Base-by-base conservation (phyloP, 2,888 invertebrate species). In the Sacculina carcini region DNA sequence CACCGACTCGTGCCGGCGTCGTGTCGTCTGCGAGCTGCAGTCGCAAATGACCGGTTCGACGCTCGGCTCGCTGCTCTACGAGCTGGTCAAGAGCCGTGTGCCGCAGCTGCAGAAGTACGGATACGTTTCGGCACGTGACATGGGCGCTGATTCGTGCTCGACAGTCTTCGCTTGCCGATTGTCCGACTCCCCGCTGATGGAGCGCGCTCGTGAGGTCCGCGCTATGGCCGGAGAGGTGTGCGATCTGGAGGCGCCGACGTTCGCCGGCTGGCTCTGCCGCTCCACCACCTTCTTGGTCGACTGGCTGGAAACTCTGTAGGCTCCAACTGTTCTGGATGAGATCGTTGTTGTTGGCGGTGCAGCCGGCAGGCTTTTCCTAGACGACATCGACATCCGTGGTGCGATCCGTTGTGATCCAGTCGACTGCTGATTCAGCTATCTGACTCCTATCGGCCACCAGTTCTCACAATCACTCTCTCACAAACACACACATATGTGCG, bases 1-100 rank as follows among this genome's bases (percentile, higher is more conserved):
- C 44, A 44, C 44, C 3, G 16, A n/a, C 16, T 16, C 26, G 28
- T 44, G 44, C 44, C n/a, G 44, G 44, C 28, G 29, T 26, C 44
- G 44, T 16, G 16, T 44, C 28, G 28, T 28, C 44, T 44, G 44
- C 19, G 44, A 44, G 28, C 44, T 44, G 44, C 44, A 44, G 44
- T 19, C 9, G 9, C 16, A 4, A 16, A 16, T 44, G 16, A 19
- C 7, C 44, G 2, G 44, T 29, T 28, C 16, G 28, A n/a, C 3
- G 16, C 19, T 44, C 16, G 44, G 44, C 9, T 26, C 16, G 28
- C 16, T 28, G 16, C 28, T 29, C 16, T 44, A 44, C 44, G 28
- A 44, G 28, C 44, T 44, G 28, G 16, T 44, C 9, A 16, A 16
- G 44, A 28, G 28, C 44, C 9, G 44, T 29, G 44, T 44, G 28